Percentiles rank a stretch among this genome's conserved stretches.
phyloP scores from a whole-genome alignment of 1,140 invertebrate species.

The Ceratoteleas bidentatus region DNA sequence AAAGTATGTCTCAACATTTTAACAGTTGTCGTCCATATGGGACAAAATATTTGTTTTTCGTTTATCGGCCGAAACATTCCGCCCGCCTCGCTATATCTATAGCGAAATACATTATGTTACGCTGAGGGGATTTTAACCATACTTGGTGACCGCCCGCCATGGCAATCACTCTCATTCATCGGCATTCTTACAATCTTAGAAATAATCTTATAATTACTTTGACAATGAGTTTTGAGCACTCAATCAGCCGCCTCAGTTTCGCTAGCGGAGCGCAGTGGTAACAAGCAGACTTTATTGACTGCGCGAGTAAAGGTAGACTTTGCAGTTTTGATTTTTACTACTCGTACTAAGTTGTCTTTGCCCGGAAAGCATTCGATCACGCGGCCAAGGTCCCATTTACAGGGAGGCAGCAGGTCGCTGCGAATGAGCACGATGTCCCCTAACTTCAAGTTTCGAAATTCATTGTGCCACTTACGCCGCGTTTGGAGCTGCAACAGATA shows the following conservation, averaged over 20 bases:
- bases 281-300: slow-evolving; percentile 11
- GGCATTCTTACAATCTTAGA: no score
- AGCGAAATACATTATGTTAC: no score
- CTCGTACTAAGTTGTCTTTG: slow-evolving; percentile 20
- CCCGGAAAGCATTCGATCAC: slow-evolving; percentile 25
- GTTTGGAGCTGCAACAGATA: slow-evolving; percentile 14
- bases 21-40: no score
- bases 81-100: no score
- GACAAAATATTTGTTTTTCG: no score
- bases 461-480: slow-evolving; percentile 4
- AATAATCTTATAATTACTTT: no score
- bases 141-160: no score
- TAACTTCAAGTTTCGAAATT: background rate
- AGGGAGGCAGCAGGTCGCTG: slow-evolving; percentile 3
- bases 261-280: background rate
- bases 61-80: no score
- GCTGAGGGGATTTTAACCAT: no score
- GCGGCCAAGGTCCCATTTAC: slow-evolving; percentile 12
- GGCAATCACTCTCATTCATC: no score
- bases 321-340: slow-evolving; percentile 23
- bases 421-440: slow-evolving; percentile 19
- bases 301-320: background rate
- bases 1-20: no score
- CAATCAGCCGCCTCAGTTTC: background rate
- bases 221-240: background rate